A percentile compares a stretch with the other conserved stretches of the same genome.
phyloP scores from a whole-genome alignment of 2,113 vertebrate genomes.

The Chrysemys picta region DNA sequence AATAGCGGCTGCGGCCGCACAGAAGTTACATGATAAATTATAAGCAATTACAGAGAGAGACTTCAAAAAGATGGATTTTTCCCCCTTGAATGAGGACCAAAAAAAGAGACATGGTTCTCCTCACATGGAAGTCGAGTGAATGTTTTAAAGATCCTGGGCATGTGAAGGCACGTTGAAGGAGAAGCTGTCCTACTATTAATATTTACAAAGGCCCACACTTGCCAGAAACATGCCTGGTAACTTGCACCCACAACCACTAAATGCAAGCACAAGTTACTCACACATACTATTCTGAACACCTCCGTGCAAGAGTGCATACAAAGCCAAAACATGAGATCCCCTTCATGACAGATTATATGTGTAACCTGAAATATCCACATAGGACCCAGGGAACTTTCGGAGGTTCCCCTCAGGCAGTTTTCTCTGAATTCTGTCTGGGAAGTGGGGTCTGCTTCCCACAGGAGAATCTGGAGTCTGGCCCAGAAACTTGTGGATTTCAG shows the following conservation, averaged over 20 bases:
- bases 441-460: neutral
- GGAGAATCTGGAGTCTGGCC: neutral
- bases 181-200: neutral
- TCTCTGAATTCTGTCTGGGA: neutral
- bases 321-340: neutral
- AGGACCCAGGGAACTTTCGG: neutral
- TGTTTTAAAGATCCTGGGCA: rapidly evolving
- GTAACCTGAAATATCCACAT: neutral
- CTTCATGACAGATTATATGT: neutral
- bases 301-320: neutral
- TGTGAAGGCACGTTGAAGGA: neutral
- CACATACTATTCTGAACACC: neutral
- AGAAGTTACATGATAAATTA: rapidly evolving
- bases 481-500: neutral
- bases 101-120: neutral
- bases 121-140: rapidly evolving
- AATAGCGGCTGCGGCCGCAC: rapidly evolving
- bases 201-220: neutral
- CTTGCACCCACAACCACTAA: neutral
- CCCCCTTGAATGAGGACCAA: neutral
- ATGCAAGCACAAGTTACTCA: neutral
- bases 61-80: neutral
- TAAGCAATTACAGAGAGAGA: neutral
- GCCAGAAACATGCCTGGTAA: neutral
- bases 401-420: neutral